phyloP scores from a whole-genome alignment of 2,888 invertebrate genomes.

The Drosophila merina region DNA sequence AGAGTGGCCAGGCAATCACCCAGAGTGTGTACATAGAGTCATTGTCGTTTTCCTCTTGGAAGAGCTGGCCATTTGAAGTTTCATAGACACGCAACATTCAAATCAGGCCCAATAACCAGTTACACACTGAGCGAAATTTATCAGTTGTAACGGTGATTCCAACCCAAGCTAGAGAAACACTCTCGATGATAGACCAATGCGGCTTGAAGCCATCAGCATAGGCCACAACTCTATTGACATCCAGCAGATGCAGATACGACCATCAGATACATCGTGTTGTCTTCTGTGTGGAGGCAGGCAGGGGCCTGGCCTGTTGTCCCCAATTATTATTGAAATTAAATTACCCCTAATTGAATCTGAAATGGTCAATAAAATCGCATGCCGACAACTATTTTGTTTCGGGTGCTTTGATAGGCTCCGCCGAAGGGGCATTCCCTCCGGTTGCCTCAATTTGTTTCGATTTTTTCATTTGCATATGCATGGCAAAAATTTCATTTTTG shows the following conservation, averaged over 20 bases:
- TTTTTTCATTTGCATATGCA: constrained; percentile 64
- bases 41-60: constrained; percentile 19
- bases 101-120: constrained; percentile 52
- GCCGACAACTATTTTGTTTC: constrained; percentile 69
- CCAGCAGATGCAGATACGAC: constrained; percentile 22
- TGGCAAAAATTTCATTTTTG: constrained; percentile 50
- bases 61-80: constrained; percentile 15
- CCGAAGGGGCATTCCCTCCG: constrained; percentile 19
- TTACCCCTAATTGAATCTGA: constrained; percentile 78
- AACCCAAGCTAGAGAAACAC: constrained; percentile 29
- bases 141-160: constrained; percentile 43
- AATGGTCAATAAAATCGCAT: constrained; percentile 79
- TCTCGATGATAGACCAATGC: constrained; percentile 35
- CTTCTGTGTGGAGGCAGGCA: constrained; percentile 23
- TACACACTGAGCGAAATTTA: constrained; percentile 27
- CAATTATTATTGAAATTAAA: constrained; percentile 79
- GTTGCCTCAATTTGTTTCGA: constrained; percentile 34
- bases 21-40: constrained; percentile 30
- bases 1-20: constrained; percentile 2
- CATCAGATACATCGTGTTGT: constrained; percentile 47
- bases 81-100: constrained; percentile 64
- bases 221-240: constrained; percentile 21
- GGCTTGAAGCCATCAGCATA: constrained; percentile 48
- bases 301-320: constrained; percentile 52
- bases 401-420: constrained; percentile 58